phyloP scores from a whole-genome alignment of 1,140 invertebrate genomes.

The Drosophila subobscura region DNA sequence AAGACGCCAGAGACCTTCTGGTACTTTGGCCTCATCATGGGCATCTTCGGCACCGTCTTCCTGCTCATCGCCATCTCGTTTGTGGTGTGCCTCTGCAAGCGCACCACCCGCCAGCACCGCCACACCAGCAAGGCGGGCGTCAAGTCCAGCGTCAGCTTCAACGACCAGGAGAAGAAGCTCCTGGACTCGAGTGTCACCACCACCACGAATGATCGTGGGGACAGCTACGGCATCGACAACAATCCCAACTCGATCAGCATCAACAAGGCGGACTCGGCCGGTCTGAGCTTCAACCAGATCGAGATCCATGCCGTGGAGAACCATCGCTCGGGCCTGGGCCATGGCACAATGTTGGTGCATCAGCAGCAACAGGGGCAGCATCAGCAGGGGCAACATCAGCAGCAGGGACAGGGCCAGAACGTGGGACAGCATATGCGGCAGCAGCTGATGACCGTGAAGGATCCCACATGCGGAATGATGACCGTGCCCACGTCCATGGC shows the following conservation, averaged over 20 bases:
- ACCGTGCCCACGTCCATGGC: conserved; percentile 79
- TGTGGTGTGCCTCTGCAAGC: conserved; percentile 85
- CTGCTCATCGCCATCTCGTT: conserved; percentile 78
- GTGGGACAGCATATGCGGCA: conserved; percentile 54
- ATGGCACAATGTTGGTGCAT: conserved; percentile 51
- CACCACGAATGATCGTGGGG: conserved; percentile 88
- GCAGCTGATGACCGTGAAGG: conserved; percentile 75
- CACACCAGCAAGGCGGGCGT: conserved; percentile 87
- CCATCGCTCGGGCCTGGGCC: conserved; percentile 46
- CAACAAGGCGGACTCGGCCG: conserved; percentile 79
- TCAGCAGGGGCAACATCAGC: conserved; percentile 40
- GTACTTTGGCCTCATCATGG: conserved; percentile 83
- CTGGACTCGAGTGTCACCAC: conserved; percentile 91
- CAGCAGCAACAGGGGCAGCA: conserved; percentile 33
- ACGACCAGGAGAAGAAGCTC: conserved; percentile 92
- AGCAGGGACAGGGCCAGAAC: conserved; percentile 22
- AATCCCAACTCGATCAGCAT: conserved; percentile 76
- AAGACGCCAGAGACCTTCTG: conserved; percentile 83
- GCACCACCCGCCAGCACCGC: conserved; percentile 83
- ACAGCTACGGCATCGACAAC: conserved; percentile 86
- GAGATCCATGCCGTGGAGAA: conserved; percentile 90
- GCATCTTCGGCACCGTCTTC: conserved; percentile 82
- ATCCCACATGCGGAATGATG: conserved; percentile 77
- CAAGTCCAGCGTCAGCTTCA: conserved; percentile 90
- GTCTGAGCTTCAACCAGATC: conserved; percentile 85